A percentile compares a stretch with the other conserved stretches of the same genome.
These are phyloP conservation scores for Corythucha ciliata DNA, from an alignment of 2,888 invertebrate species.

Conservation along the genomic window DNA sequence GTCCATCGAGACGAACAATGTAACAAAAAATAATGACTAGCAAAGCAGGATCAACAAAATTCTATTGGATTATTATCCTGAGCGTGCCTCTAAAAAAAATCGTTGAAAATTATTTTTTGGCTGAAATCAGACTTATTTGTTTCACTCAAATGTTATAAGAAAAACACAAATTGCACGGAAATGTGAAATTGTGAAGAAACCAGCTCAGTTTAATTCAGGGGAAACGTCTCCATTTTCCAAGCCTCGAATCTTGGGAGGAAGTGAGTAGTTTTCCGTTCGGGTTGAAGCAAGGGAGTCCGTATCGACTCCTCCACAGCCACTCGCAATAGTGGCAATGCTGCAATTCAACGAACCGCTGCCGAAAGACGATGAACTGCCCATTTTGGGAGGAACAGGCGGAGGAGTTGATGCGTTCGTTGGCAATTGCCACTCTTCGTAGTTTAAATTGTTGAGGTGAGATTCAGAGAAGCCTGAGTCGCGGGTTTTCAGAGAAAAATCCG, in stretches of 20 bases:
- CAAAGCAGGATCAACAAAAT: too few species aligned
- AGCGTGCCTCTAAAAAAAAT: too few species aligned
- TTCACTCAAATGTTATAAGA: neutral
- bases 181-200: too few species aligned
- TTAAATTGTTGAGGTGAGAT: slow-evolving; percentile 27
- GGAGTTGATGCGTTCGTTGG: slow-evolving; percentile 40
- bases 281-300: neutral
- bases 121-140: slow-evolving; percentile 18
- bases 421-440: slow-evolving; percentile 34
- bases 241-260: slow-evolving; percentile 13
- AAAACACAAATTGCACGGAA: too few species aligned
- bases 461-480: slow-evolving; percentile 34
- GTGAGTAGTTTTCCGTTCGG: slow-evolving; percentile 15
- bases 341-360: too few species aligned
- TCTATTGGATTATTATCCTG: too few species aligned
- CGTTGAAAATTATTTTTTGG: too few species aligned
- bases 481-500: neutral
- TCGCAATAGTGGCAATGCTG: neutral
- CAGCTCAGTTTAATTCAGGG: too few species aligned
- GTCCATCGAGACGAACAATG: too few species aligned
- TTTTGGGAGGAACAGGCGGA: slow-evolving; percentile 36
- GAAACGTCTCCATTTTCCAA: neutral
- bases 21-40: too few species aligned
- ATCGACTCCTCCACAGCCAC: neutral
- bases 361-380: slow-evolving; percentile 19